Conservation (phyloP, 2,113 vertebrate genomes). For the Erythrocebus patas region DNA sequence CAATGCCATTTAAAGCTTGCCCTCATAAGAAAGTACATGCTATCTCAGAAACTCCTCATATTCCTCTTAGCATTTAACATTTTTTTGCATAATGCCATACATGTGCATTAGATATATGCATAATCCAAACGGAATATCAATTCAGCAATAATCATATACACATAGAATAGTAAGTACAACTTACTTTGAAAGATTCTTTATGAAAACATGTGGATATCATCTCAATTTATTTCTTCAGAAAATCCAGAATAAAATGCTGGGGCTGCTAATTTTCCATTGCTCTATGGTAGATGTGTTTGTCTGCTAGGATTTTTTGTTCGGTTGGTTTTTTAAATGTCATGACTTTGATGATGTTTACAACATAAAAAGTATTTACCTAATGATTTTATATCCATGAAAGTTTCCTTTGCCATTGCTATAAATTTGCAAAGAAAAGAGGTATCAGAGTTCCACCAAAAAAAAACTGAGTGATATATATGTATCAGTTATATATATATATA, state of each 20-base stretch:
- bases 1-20: slow-evolving; percentile 48
- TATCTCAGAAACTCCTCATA: slow-evolving; percentile 17
- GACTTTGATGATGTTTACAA: slow-evolving; percentile 51
- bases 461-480: neutral
- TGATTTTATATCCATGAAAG: neutral
- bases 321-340: slow-evolving; percentile 2
- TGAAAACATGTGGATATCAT: neutral
- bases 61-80: neutral
- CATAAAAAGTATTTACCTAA: neutral
- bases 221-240: slow-evolving; percentile 27
- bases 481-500: neutral
- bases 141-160: neutral
- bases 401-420: neutral
- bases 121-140: slow-evolving; percentile 56
- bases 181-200: neutral
- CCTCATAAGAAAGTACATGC: neutral
- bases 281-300: neutral
- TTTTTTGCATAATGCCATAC: neutral
- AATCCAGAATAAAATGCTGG: neutral
- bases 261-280: slow-evolving; percentile 9
- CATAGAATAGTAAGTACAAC: neutral
- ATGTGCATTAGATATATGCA: neutral
- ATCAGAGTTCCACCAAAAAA: neutral
- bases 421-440: neutral
- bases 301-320: neutral